Evolutionary conservation across 2,888 invertebrate genomes (phyloP), one percentile per base, ranked within the genome.

Genomic region (Pasiphila rectangulata): DNA sequence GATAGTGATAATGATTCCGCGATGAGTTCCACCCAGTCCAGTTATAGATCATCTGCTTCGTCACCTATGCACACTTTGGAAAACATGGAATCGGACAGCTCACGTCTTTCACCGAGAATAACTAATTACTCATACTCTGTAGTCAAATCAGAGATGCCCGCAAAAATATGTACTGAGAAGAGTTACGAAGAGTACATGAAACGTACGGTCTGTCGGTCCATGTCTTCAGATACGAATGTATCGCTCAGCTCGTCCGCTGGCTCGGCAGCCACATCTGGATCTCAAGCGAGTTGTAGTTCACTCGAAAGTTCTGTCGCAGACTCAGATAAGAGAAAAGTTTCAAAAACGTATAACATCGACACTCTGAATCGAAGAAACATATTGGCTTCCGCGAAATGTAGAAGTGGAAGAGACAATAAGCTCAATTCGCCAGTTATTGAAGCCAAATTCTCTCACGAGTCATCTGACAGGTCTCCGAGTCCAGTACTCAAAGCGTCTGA

Each of bases 1-100:
- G 95, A 95, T 61, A 94, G 94, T 64, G 96, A 96, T 74, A 95
- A 95, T 66, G 96, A 96, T 77, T 96, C 96, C 17, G 96, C 96
- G 2, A 94, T 96, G 73, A 96, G 96, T 72, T 94, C 94, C 35
- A 94, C 94, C 59, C 93, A 95, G 41, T 95, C 95, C 30, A 94
- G 94, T 72, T 93, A 93, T 71, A 91, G 94, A 58, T 94, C 94
- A 2, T 92, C 93, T 54, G 93, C 92, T 50, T 92, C 92, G 56
- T 95, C 96, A 16, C 95, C 95, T 0, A 94, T 94, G 56, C 91
- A 92, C 43, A 91, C 89, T n/a, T 86, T 91, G 41, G 91, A 91
- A 52, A 83, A 88, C 49, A 79, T 90, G n/a, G 91, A 91, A 61
- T 89, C 89, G 7, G 90, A 90, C 54, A 80, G 78, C 56, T 91